Conservation (phyloP, 2,113 vertebrate species). For the Propithecus coquereli region DNA sequence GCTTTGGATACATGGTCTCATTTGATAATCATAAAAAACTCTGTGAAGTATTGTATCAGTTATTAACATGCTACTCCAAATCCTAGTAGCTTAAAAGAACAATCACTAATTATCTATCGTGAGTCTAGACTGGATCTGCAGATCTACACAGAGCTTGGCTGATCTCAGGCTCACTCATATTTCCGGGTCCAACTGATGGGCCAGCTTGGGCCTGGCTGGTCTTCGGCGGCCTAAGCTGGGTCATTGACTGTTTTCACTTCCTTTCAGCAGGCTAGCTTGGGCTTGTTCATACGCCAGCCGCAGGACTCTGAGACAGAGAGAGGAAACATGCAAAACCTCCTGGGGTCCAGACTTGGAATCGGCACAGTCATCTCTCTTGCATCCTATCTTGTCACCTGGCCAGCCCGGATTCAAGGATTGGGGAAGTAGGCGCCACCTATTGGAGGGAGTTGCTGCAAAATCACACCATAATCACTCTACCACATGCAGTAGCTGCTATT, state of each 20-base stretch:
- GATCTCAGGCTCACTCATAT: neutral
- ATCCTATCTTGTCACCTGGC: accelerated
- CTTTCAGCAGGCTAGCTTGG: neutral
- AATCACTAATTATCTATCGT: neutral
- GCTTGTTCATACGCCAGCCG: no score
- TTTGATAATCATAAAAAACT: neutral
- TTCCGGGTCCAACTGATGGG: neutral
- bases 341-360: neutral
- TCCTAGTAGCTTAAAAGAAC: neutral
- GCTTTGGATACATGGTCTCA: neutral
- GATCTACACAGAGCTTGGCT: neutral
- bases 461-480: neutral
- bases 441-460: neutral
- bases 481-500: neutral
- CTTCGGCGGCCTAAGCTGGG: neutral
- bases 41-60: neutral
- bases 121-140: neutral
- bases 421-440: neutral
- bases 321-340: neutral
- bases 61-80: neutral
- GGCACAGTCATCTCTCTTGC: neutral
- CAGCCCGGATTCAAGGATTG: neutral
- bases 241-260: neutral
- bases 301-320: neutral
- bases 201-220: neutral